Conservation (phyloP, 2,113 vertebrate species). For the Tragelaphus imberbis region DNA sequence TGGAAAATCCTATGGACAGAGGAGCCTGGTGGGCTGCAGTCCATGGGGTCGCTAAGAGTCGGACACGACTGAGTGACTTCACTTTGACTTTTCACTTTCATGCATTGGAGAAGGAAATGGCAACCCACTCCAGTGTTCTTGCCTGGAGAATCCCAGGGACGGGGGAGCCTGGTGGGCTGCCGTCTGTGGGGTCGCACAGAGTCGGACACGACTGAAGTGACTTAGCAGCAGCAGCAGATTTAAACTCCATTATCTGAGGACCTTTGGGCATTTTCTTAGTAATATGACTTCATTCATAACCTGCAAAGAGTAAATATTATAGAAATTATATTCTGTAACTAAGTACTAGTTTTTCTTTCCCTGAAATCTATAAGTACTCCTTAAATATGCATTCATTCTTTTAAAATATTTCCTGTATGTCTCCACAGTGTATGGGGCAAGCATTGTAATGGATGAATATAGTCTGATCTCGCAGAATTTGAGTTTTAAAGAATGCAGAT, state of each 20-base stretch:
- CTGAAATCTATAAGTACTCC: not conserved
- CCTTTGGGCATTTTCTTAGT: not conserved
- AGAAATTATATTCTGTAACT: not conserved
- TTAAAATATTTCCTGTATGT: not conserved
- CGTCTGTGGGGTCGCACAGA: too few species aligned
- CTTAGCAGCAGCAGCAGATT: not conserved
- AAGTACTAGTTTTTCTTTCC: not conserved
- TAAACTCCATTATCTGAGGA: not conserved
- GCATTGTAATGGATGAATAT: not conserved
- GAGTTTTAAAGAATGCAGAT: not conserved
- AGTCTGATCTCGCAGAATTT: not conserved
- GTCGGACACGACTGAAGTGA: too few species aligned
- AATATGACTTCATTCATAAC: not conserved
- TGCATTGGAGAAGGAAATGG: too few species aligned
- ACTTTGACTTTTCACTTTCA: too few species aligned
- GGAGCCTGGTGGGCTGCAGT: too few species aligned
- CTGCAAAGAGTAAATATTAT: not conserved
- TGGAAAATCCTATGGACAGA: too few species aligned
- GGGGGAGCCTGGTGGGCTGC: too few species aligned
- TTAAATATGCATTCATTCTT: not conserved
- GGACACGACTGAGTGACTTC: too few species aligned
- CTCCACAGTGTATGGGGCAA: not conserved
- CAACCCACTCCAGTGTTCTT: too few species aligned
- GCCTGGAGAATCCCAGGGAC: too few species aligned
- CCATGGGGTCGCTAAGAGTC: too few species aligned